Evolutionary conservation across 2,797 vertebrate genomes (phyloP).

Genomic region (Distichodus sexfasciatus): DNA sequence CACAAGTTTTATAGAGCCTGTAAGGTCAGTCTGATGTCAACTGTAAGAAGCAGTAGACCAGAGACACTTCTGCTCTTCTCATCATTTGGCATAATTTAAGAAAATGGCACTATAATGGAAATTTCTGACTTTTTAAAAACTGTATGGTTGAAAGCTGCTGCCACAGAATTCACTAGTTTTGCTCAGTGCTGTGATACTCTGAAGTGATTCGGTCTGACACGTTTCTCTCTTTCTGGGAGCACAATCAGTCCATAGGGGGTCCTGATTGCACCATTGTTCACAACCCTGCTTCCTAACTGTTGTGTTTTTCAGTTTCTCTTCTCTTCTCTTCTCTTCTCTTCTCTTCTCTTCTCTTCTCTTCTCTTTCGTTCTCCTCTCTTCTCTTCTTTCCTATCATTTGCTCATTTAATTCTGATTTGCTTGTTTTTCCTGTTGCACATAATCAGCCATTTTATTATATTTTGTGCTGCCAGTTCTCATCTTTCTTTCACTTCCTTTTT

Average conservation of each 20-base stretch:
- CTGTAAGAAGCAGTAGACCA: too few species aligned
- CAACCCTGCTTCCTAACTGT: neutral
- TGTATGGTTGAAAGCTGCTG: neutral
- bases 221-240: neutral
- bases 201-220: conserved; percentile 3
- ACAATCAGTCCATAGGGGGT: conserved; percentile 24
- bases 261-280: conserved; percentile 42
- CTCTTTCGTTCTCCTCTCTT: conserved; percentile 5
- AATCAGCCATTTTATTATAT: neutral
- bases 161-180: neutral
- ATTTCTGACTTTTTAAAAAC: too few species aligned
- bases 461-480: neutral
- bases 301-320: neutral
- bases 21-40: too few species aligned
- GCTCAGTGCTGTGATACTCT: neutral
- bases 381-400: neutral
- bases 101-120: neutral
- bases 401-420: neutral
- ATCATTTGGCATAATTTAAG: too few species aligned
- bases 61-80: too few species aligned
- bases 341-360: neutral
- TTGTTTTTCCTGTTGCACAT: neutral
- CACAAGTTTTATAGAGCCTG: too few species aligned
- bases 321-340: neutral
- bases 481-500: neutral